phyloP scores from a whole-genome alignment of 2,113 vertebrate species.

The Sprattus sprattus region DNA sequence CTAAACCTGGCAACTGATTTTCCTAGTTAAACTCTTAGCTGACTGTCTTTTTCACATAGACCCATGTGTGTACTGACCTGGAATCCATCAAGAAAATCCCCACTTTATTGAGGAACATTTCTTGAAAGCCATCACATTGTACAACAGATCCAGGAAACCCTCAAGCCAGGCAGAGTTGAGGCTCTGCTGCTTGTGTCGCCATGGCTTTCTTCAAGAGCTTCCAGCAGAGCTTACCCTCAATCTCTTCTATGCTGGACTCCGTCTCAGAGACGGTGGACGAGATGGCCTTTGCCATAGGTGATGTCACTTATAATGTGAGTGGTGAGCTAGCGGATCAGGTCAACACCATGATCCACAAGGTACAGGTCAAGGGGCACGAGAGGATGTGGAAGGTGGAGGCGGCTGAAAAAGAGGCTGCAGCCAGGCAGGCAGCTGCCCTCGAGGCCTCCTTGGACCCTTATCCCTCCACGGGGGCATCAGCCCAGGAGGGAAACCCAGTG shows the following conservation, averaged over 20 bases:
- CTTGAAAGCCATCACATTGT: neutral
- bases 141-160: neutral
- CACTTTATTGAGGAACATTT: neutral
- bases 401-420: conserved; percentile 36
- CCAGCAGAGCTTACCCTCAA: conserved; percentile 82
- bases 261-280: conserved; percentile 85
- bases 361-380: conserved; percentile 71
- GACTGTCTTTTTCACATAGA: neutral
- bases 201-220: conserved; percentile 93
- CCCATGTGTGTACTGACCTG: neutral
- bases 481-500: neutral
- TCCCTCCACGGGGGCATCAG: neutral
- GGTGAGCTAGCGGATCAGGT: conserved; percentile 88
- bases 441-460: neutral
- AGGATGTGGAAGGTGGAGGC: conserved; percentile 38
- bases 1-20: neutral
- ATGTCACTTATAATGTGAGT: conserved; percentile 78
- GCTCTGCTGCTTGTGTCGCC: neutral
- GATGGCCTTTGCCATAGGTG: conserved; percentile 78
- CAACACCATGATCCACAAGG: conserved; percentile 78
- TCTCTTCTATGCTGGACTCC: conserved; percentile 78
- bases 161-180: neutral
- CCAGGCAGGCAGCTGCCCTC: conserved; percentile 12
- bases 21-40: neutral
- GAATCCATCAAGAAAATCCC: neutral